Conservation (phyloP, 2,797 vertebrate species). For the Toxotes lorentzi region DNA sequence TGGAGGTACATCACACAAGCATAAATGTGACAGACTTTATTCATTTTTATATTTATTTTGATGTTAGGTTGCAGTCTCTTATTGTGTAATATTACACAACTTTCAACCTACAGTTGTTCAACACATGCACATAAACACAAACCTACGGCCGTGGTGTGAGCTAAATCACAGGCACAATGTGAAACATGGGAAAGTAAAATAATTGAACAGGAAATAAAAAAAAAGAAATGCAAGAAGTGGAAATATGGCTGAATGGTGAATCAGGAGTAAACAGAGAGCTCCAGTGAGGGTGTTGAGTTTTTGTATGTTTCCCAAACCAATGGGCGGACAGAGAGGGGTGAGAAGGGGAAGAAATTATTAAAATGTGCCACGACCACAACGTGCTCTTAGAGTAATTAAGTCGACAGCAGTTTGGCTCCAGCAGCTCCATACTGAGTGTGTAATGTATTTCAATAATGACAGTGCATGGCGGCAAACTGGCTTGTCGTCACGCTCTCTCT, state of each 20-base stretch:
- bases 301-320: slow-evolving; percentile 33
- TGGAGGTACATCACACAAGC: not conserved
- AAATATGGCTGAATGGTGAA: slow-evolving; percentile 13
- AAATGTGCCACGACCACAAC: slow-evolving; percentile 73
- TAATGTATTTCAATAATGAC: slow-evolving; percentile 82
- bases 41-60: not conserved
- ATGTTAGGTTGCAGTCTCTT: not conserved
- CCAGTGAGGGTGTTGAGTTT: slow-evolving; percentile 10
- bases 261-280: slow-evolving; percentile 9
- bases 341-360: slow-evolving; percentile 69
- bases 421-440: slow-evolving; percentile 73
- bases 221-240: not conserved
- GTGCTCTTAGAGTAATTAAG: slow-evolving; percentile 79
- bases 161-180: not conserved
- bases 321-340: slow-evolving; percentile 38
- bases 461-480: slow-evolving; percentile 66
- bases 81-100: not conserved
- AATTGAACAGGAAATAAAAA: not conserved
- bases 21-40: not conserved
- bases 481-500: slow-evolving; percentile 73
- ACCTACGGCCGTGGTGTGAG: not conserved
- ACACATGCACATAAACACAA: not conserved
- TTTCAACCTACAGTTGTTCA: not conserved
- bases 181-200: not conserved
- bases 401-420: slow-evolving; percentile 77